Evolutionary conservation across 2,113 vertebrate genomes (phyloP), one percentile per base, ranked within the genome.

Genomic region (Osmerus eperlanus): DNA sequence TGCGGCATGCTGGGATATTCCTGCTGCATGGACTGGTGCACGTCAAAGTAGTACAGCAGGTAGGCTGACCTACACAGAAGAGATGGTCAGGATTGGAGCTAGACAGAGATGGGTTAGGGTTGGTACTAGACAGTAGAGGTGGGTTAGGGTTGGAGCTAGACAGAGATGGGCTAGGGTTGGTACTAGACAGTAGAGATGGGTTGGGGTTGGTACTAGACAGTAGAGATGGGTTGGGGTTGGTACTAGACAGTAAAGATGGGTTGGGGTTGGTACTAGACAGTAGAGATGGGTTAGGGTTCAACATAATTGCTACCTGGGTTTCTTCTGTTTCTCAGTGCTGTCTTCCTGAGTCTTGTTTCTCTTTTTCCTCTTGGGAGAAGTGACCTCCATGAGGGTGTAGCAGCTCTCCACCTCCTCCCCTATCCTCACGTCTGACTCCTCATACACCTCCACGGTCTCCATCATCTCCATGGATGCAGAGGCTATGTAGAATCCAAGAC

Each of bases 1-100:
- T 98, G 97, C 18, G 97, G 97, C 68, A 97, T 90, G 77, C 96
- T 94, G 0, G 95, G 96, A 5, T 94, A 92, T 79, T 97, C 96
- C 72, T 96, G 94, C 77, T 98, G 97, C 68, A 98, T 94, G 78
- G 94, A 93, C 93, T 97, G 91, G 82, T 97, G 97, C 79, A 98
- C 95, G 63, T 99, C 97, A 0, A 97, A 98, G 87, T 99, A 99
- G 86, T 99, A 99, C 0, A 99, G 90, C 55, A 99, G 92, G 75
- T 97, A 99, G 67, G 97, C 97, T 56, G 97, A 97, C 82, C 97
- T 99, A 68, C 56, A 14, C 13, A 74, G 41, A 73, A 74, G 2
- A 78, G 19, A 81, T 58, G 41, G 9, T 2, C 12, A 11, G 41
- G 41, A 9, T 47, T 47, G 9, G 41, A 11, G 7, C 9, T 11